Conservation (phyloP, 2,113 vertebrate species). For the Ciconia boyciana region DNA sequence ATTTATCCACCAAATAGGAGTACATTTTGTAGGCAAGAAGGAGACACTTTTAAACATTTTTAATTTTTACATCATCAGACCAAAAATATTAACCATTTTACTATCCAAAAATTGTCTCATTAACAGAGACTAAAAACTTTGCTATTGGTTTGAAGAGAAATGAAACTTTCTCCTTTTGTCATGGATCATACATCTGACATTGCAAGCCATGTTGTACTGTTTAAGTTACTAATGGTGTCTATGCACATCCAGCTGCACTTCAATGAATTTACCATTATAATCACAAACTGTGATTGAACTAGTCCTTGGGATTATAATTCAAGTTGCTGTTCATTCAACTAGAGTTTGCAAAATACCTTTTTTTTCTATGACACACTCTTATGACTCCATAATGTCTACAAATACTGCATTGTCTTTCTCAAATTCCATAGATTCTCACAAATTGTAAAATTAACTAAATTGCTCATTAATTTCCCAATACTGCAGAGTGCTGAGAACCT, state of each 20-base stretch:
- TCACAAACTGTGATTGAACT: not conserved
- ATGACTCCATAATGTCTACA: not conserved
- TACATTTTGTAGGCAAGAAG: not conserved
- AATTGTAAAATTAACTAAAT: not conserved
- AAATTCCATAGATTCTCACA: not conserved
- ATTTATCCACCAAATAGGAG: not conserved
- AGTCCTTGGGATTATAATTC: not conserved
- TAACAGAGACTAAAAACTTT: not conserved
- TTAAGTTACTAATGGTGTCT: not conserved
- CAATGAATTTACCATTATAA: not conserved
- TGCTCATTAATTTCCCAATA: not conserved
- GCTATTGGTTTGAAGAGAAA: not conserved
- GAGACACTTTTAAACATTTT: not conserved
- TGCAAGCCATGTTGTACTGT: not conserved
- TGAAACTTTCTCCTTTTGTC: not conserved
- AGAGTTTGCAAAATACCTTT: not conserved
- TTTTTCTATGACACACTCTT: not conserved
- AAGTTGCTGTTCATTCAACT: not conserved
- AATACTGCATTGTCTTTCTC: not conserved
- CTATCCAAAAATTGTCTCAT: not conserved
- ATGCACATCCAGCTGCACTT: not conserved
- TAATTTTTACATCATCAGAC: not conserved
- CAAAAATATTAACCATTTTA: not conserved
- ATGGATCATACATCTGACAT: not conserved
- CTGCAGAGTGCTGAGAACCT: not conserved